Percentiles rank a stretch among this genome's conserved stretches.
phyloP scores from a whole-genome alignment of 2,888 invertebrate genomes.

The Siphlonurus alternatus region DNA sequence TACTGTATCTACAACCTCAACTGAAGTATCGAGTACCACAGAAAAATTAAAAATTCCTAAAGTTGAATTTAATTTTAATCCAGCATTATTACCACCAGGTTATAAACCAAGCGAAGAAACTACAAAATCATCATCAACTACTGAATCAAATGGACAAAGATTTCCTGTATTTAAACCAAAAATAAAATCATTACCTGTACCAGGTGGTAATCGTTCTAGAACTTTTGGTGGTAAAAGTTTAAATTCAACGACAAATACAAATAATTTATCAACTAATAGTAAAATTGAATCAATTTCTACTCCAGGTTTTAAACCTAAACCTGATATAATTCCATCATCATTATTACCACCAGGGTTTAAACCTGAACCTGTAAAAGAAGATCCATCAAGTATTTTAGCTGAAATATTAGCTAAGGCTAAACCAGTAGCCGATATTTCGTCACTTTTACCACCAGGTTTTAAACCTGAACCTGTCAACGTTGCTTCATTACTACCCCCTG shows the following conservation, averaged over 20 bases:
- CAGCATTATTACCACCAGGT: not conserved
- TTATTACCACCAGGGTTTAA: conserved; percentile 8
- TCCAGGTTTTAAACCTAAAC: conserved; percentile 9
- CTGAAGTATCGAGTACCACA: too few species aligned
- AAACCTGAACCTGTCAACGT: conserved; percentile 26
- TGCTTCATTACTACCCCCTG: conserved; percentile 17
- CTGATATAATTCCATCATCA: conserved; percentile 1
- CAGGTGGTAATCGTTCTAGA: conserved; percentile 13
- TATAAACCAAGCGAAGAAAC: conserved; percentile 8
- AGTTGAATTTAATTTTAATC: too few species aligned
- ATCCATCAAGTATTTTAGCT: not conserved
- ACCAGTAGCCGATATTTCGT: conserved; percentile 38
- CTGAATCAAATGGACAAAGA: conserved; percentile 7
- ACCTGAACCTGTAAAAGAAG: not conserved
- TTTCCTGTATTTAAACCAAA: conserved; percentile 27
- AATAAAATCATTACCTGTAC: conserved; percentile 23
- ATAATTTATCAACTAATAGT: not conserved
- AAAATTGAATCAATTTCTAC: conserved; percentile 9
- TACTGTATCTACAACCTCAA: not conserved
- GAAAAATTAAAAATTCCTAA: too few species aligned
- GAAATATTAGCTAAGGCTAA: conserved; percentile 27
- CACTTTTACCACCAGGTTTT: conserved; percentile 49
- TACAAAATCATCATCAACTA: conserved; percentile 9
- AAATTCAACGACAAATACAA: not conserved
- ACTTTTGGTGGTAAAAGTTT: not conserved